Conservation (phyloP, 2,113 vertebrate species). For the Onychorhynchus coronatus region DNA sequence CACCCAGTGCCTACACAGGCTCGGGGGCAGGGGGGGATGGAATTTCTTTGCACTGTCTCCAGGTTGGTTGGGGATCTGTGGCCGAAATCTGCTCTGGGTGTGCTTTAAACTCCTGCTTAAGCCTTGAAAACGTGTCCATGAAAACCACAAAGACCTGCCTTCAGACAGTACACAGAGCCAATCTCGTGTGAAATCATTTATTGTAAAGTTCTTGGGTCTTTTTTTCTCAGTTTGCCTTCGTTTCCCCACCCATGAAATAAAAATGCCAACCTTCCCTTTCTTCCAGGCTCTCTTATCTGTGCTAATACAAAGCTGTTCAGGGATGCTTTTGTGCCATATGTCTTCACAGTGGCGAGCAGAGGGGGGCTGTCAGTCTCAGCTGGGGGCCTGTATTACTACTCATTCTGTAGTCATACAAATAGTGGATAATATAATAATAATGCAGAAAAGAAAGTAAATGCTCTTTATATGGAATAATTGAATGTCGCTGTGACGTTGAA, state of each 20-base stretch:
- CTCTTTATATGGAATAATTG: slow-evolving; percentile 66
- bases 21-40: background rate
- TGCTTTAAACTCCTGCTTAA: background rate
- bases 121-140: background rate
- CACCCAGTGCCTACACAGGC: background rate
- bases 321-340: slow-evolving; percentile 41
- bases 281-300: background rate
- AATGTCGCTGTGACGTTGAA: slow-evolving; percentile 59
- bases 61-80: background rate
- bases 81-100: background rate
- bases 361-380: slow-evolving; percentile 56
- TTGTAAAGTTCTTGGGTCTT: background rate
- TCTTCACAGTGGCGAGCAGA: slow-evolving; percentile 40
- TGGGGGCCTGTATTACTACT: slow-evolving; percentile 55
- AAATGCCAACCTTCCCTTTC: background rate
- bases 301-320: background rate
- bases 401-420: slow-evolving; percentile 61
- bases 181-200: background rate
- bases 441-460: slow-evolving; percentile 65
- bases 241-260: slow-evolving; percentile 35
- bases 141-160: background rate
- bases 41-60: background rate
- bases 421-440: slow-evolving; percentile 66
- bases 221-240: background rate
- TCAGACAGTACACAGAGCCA: background rate